Percentiles rank a stretch among this genome's conserved stretches.
Evolutionary conservation across 53 echinoderm and acorn worm species (phyloP).

Genomic region (Stichopus horrens): DNA sequence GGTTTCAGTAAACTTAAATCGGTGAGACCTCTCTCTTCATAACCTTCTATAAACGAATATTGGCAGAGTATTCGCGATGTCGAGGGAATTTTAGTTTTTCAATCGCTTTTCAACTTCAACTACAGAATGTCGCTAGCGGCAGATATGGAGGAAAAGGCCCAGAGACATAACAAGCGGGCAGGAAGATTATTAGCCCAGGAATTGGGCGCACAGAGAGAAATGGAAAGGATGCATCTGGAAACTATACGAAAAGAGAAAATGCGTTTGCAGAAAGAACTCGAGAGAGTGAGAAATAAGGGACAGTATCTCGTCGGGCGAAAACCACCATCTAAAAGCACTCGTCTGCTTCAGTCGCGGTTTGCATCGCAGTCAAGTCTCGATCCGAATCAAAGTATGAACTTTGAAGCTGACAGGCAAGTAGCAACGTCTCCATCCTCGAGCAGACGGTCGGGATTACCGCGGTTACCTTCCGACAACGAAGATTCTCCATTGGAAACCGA

Average conservation of each 20-base stretch:
- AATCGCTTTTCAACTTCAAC: too few relatives aligned
- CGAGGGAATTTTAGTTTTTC: too few relatives aligned
- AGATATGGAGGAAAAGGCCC: conserved; percentile 56
- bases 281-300: conserved; percentile 69
- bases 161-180: conserved; percentile 57
- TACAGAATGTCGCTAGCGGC: not conserved
- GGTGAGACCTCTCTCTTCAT: too few relatives aligned
- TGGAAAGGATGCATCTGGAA: conserved; percentile 81
- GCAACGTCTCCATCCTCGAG: conserved; percentile 24
- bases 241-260: conserved; percentile 90
- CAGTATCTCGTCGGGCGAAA: conserved; percentile 56
- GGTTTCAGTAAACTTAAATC: too few relatives aligned
- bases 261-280: conserved; percentile 77
- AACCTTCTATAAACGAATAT: too few relatives aligned
- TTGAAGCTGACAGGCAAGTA: not conserved
- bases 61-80: too few relatives aligned
- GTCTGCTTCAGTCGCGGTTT: conserved; percentile 47
- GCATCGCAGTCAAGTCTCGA: not conserved
- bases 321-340: not conserved
- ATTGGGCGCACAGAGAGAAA: conserved; percentile 69
- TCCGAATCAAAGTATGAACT: not conserved
- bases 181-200: conserved; percentile 62
- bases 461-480: not conserved
- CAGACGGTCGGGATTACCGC: conserved; percentile 5
- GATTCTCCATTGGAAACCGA: conserved; percentile 47